These are phyloP conservation scores for Silurus asotus DNA, from an alignment of 2,113 vertebrate genomes.

Conservation along the genomic window DNA sequence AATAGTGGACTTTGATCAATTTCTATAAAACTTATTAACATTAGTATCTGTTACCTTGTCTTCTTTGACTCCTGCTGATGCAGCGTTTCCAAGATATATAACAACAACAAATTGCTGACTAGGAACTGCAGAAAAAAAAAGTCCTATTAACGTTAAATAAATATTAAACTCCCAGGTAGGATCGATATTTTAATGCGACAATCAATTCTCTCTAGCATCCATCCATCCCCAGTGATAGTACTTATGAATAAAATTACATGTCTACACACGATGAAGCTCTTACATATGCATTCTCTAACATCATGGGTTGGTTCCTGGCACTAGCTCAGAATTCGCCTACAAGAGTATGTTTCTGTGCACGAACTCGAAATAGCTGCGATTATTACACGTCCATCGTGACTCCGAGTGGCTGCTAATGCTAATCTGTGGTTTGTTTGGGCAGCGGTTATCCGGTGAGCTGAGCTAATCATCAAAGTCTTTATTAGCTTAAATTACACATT, in stretches of 20 bases:
- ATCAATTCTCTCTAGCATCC: no score
- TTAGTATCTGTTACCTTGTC: no score
- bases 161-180: no score
- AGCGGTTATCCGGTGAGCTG: conserved; percentile 13
- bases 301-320: background rate
- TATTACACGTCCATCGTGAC: background rate
- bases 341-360: background rate
- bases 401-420: background rate
- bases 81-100: no score
- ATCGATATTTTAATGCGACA: no score
- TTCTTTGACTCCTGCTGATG: no score
- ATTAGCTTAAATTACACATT: conserved; percentile 4
- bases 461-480: conserved; percentile 12
- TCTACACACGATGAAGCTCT: background rate
- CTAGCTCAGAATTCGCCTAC: background rate
- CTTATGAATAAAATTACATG: background rate
- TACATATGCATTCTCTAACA: background rate
- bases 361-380: background rate
- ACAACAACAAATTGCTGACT: no score
- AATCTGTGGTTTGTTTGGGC: conserved; percentile 15
- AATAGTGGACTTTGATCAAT: no score
- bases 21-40: no score
- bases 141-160: no score
- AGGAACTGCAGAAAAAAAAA: no score
- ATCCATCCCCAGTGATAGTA: no score